Evolutionary conservation across 2,797 vertebrate genomes (phyloP), one percentile per base, ranked within the genome.

Genomic region (Gambusia yucatana): DNA sequence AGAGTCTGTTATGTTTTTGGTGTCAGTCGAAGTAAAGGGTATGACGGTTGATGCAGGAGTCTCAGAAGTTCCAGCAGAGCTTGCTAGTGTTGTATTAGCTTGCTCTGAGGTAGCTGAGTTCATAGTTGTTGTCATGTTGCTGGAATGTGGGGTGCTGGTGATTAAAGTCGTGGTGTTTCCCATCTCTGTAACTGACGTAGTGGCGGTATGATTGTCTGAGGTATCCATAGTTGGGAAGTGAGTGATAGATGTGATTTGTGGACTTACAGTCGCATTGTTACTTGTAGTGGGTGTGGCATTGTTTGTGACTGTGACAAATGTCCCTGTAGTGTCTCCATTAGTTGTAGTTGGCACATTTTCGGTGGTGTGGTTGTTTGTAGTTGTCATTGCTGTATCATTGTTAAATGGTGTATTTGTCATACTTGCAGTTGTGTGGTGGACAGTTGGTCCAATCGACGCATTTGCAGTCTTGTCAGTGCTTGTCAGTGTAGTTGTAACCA

Each of bases 1-100:
- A 86, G 87, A 77, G 80, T 84, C 0, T 85, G 72, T 81, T 52
- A 75, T 75, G 65, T 44, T 77, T 16, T 48, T 81, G 25, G 65
- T 79, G 41, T 25, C 6, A 25, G 75, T 77, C 20, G 84, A 80
- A 63, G 78, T 52, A 8, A 75, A 57, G 36, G 55, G 20, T 76
- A 50, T 17, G 1, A 70, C 28, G 10, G 82, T 47, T n/a, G 80
- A 81, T 17, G 50, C 9, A 16, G 83, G 77, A 76, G 69, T 67
- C 74, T 55, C 81, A 73, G 79, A 46, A 52, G 74, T 79, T 47
- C 61, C 79, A 73, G 69, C 73, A 43, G 85, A 65, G 33, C 28
- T 75, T 75, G 72, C 67, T 71, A 39, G 39, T 70, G 72, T 6
- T n/a, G 79, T 36, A 33, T 73, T 41, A 33, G 55, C 72, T 86